Percentiles rank a stretch among this genome's conserved stretches.
phyloP scores from a whole-genome alignment of 2,888 invertebrate genomes.

The Drosophila yooni region DNA sequence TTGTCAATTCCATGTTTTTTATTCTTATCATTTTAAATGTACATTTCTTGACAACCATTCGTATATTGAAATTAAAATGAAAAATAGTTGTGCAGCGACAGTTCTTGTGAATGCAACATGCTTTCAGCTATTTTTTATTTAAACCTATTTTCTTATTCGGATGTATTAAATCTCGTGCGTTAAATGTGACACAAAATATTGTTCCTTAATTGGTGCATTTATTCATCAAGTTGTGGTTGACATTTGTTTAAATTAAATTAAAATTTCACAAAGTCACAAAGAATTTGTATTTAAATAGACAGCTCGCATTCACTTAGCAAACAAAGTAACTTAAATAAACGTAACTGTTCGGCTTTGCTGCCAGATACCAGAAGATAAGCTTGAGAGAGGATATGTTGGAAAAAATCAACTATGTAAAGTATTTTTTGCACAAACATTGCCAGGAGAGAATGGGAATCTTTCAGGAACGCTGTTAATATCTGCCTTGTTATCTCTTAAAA shows the following conservation, averaged over 20 bases:
- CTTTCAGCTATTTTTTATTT: not conserved
- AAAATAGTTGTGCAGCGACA: conserved; percentile 39
- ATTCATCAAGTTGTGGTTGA: conserved; percentile 14
- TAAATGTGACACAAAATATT: conserved; percentile 4
- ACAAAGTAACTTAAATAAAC: conserved; percentile 2
- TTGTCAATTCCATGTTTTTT: conserved; percentile 4
- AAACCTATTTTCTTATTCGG: not conserved
- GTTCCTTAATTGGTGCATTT: not conserved
- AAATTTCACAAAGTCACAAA: conserved; percentile 8
- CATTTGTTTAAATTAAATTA: conserved; percentile 19
- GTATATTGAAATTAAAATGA: conserved; percentile 37
- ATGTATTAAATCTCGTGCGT: not conserved
- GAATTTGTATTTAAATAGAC: conserved; percentile 6
- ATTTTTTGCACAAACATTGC: conserved; percentile 1
- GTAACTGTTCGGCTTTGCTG: not conserved
- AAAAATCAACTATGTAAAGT: conserved; percentile 1
- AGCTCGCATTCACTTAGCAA: not conserved
- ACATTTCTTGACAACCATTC: conserved; percentile 36
- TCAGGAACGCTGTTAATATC: not conserved
- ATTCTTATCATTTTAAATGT: conserved; percentile 19
- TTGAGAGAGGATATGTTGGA: no score
- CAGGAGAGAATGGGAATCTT: not conserved
- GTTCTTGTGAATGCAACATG: conserved; percentile 1
- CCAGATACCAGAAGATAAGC: not conserved
- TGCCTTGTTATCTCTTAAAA: not conserved